Percentiles rank a stretch among this genome's conserved stretches.
These are phyloP conservation scores for Streblospio benedicti DNA, from an alignment of 1,140 invertebrate genomes.

Conservation along the genomic window DNA sequence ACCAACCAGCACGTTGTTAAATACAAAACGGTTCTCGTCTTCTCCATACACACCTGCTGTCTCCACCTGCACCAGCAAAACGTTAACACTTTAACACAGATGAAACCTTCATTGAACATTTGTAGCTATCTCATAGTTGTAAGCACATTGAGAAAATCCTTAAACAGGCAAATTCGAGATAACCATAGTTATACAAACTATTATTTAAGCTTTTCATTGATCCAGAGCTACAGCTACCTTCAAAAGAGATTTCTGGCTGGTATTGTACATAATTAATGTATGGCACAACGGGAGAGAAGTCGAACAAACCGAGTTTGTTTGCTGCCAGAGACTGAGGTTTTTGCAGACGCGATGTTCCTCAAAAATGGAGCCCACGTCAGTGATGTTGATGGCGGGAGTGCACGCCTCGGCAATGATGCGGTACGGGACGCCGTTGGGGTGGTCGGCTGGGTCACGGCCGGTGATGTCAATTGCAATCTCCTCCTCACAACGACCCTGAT, in stretches of 20 bases:
- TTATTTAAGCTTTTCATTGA: too few relatives aligned
- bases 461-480: conserved; percentile 42
- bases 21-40: conserved; percentile 45
- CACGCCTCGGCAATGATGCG: conserved; percentile 43
- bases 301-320: conserved; percentile 32
- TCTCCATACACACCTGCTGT: conserved; percentile 44
- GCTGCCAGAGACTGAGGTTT: conserved; percentile 42
- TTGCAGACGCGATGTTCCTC: conserved; percentile 38
- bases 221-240: too few relatives aligned
- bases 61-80: conserved; percentile 24
- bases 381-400: conserved; percentile 40
- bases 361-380: conserved; percentile 43
- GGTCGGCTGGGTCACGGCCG: conserved; percentile 37
- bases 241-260: too few relatives aligned
- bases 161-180: too few relatives aligned
- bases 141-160: too few relatives aligned
- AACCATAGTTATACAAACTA: too few relatives aligned
- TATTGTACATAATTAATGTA: too few relatives aligned
- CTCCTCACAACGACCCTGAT: too few relatives aligned
- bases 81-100: background rate
- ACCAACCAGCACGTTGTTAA: conserved; percentile 47
- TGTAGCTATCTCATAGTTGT: too few relatives aligned
- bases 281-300: too few relatives aligned
- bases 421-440: conserved; percentile 42
- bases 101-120: background rate